Base-by-base conservation (phyloP, 2,113 vertebrate genomes). In the Anser brachyrhynchus region DNA sequence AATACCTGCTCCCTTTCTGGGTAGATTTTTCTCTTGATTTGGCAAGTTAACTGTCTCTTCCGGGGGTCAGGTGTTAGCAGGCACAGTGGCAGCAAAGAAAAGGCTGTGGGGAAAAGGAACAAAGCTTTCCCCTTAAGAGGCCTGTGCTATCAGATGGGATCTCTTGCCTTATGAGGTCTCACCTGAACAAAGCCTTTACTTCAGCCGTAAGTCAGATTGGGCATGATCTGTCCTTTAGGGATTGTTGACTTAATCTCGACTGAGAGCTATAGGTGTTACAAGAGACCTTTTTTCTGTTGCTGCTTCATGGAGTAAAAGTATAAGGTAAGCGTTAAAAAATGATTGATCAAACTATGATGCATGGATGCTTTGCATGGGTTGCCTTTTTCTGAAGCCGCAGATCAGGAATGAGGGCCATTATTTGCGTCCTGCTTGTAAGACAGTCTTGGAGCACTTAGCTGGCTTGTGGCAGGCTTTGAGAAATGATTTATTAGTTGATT, bases 401-500 rank as follows among this genome's bases (percentile, higher is more conserved):
- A 65, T 72, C 25, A 43, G 46, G 52, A 82, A 7, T 14, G 37
- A 83, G 67, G 71, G 29, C 35, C 87, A 43, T 57, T 90, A 37
- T 10, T 73, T 52, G 37, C 12, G 26, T 93, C 64, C 90, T 81
- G 20, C 46, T 86, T 70, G 26, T 52, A 35, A 91, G 43, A 43
- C 29, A 57, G 57, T 37, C 37, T 91, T 78, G 22, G 15, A 28
- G 14, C 55, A 19, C 67, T 79, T 57, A 20, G 55, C 44, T 39
- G 20, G 31, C 80, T 92, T 90, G 71, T 93, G 41, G 31, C 33
- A 80, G 35, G 49, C 44, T 92, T 90, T 83, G 44, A 67, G 73
- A 73, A 92, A 77, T 88, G 13, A 80, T 70, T 91, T 96, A 39
- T 90, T 92, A 73, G 29, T 87, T 64, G n/a, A 76, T 86, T 85